These are phyloP conservation scores for Campylomormyrus tamandua DNA, from an alignment of 2,113 vertebrate species.

Conservation along the genomic window DNA sequence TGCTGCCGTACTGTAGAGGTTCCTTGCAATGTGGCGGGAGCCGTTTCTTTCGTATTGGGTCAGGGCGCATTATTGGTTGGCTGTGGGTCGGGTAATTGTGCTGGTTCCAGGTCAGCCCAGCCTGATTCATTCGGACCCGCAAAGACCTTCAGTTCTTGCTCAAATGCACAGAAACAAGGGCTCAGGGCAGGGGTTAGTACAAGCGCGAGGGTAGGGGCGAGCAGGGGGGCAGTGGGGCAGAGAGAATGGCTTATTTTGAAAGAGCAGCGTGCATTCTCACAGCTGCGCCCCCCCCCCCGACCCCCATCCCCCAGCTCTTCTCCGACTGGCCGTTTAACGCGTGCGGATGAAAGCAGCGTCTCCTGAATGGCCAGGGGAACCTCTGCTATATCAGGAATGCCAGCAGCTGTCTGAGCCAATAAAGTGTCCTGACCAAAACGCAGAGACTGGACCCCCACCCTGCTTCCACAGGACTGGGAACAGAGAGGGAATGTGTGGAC, in stretches of 20 bases:
- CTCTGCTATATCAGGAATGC: slow-evolving; percentile 55
- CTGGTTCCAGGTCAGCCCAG: slow-evolving; percentile 45
- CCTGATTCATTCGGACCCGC: slow-evolving; percentile 39
- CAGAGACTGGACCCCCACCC: background rate
- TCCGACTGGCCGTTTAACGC: slow-evolving; percentile 57
- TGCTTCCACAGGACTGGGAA: background rate
- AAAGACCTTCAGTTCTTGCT: slow-evolving; percentile 45
- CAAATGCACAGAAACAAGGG: slow-evolving; percentile 49
- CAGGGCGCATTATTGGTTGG: slow-evolving; percentile 25
- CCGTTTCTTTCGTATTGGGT: slow-evolving; percentile 21
- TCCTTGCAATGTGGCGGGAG: background rate
- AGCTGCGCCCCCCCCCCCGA: slow-evolving; percentile 52
- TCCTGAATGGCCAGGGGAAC: slow-evolving; percentile 58
- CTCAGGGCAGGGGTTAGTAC: slow-evolving; percentile 46
- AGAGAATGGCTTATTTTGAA: slow-evolving; percentile 55
- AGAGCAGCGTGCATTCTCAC: slow-evolving; percentile 59
- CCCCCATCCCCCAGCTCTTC: slow-evolving; percentile 38
- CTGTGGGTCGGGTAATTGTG: slow-evolving; percentile 38
- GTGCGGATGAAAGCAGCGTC: slow-evolving; percentile 61
- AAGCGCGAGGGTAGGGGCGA: slow-evolving; percentile 31
- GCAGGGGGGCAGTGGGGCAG: background rate
- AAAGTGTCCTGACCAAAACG: slow-evolving; percentile 47
- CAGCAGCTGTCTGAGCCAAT: slow-evolving; percentile 74
- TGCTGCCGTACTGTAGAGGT: slow-evolving; percentile 19
- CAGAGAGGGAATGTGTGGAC: background rate